Evolutionary conservation across 92 coral and sea anemone species (phyloP), one percentile per base, ranked within the genome.

Genomic region (Bergia sp.): DNA sequence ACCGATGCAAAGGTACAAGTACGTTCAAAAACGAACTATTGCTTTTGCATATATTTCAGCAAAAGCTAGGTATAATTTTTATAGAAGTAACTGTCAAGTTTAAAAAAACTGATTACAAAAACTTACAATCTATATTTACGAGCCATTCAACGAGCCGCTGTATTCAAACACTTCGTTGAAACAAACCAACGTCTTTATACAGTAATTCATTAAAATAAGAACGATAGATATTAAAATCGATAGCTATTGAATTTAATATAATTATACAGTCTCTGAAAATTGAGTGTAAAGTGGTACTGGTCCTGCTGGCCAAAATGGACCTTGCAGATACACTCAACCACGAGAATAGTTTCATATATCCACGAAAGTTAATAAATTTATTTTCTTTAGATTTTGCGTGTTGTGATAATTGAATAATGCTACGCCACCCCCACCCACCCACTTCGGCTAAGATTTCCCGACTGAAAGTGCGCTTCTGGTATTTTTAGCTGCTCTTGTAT

Each of bases 251-350:
- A 75, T 39, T 75, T 75, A 75, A 75, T 75, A 75, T 75, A 75
- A 40, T 41, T 18, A 53, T 53, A 53, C 45, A 75, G 79, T 73
- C 47, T 75, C 42, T 16, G 8, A 21, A 75, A n/a, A 75, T n/a
- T 75, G 79, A 74, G 79, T 40, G n/a, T 43, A 75, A 50, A 76
- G 50, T 39, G 4, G 0, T 23, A 20, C 29, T 29, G 29, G 41
- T 76, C 45, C 53, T 41, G 53, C 53, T 76, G 79, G 79, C 45
- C 79, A n/a, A 16, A 50, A 76, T 76, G 79, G 79, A 76, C 49
- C 45, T 76, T 76, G 11, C 5, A 41, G 10, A 11, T 76, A 76
- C 79, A 76, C 53, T 76, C 79, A 23, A 18, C 79, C 79, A 76
- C 79, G 23, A 44, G 79, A 38, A 76, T 76, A 76, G 18, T 18